phyloP scores from a whole-genome alignment of 2,797 vertebrate genomes.

The Oreochromis mossambicus region DNA sequence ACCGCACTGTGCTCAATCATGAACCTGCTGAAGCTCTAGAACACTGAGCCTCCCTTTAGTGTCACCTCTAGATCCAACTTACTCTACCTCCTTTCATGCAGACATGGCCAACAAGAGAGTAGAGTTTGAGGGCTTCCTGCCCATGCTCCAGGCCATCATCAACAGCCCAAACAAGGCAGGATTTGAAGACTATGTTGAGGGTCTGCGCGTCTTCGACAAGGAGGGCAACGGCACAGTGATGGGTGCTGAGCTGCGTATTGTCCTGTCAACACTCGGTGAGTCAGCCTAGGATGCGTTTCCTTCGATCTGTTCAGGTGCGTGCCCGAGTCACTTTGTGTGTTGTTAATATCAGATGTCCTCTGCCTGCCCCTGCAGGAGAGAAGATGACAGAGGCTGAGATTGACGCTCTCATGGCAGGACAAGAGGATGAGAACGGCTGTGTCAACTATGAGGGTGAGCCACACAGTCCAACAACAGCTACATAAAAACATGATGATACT shows the following conservation, averaged over 20 bases:
- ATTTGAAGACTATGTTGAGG: slow-evolving; percentile 97
- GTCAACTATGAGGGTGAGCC: slow-evolving; percentile 93
- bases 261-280: slow-evolving; percentile 95
- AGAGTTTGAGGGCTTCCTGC: slow-evolving; percentile 93
- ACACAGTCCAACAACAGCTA: not conserved
- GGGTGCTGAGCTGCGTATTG: slow-evolving; percentile 98
- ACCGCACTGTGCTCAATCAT: not conserved
- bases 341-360: not conserved
- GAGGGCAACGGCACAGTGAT: slow-evolving; percentile 98
- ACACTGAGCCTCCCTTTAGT: not conserved
- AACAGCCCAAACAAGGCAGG: slow-evolving; percentile 94
- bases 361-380: slow-evolving; percentile 81
- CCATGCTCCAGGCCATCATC: slow-evolving; percentile 94
- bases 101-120: slow-evolving; percentile 91
- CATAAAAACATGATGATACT: not conserved
- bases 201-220: slow-evolving; percentile 98
- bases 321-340: not conserved
- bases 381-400: slow-evolving; percentile 95
- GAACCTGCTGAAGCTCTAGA: not conserved
- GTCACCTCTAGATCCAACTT: not conserved
- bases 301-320: not conserved
- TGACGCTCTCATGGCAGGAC: slow-evolving; percentile 89
- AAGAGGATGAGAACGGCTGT: slow-evolving; percentile 96
- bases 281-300: not conserved
- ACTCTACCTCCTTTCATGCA: slow-evolving; percentile 46